Evolutionary conservation across 92 coral and sea anemone species (phyloP), one percentile per base, ranked within the genome.

Genomic region (Parazoanthus darwini): DNA sequence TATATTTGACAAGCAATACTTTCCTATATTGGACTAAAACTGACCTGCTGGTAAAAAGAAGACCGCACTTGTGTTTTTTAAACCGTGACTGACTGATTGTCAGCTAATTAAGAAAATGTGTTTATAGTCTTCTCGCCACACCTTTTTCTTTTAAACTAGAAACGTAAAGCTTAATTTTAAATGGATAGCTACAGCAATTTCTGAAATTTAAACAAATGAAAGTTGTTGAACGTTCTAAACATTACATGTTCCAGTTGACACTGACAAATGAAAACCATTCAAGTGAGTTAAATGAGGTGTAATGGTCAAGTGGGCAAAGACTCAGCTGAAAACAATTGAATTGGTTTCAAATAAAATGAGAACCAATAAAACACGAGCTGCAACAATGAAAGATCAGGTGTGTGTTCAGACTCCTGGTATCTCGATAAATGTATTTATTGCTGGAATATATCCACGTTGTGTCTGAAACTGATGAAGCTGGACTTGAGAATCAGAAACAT

Each of bases 381-480:
- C 35, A 77, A 77, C 81, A 77, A 77, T 77, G 25, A 11, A 39
- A 20, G 25, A 23, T 77, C 81, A 16, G 81, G 81, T 77, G 54
- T n/a, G 59, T 54, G 59, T 11, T 54, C 59, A 54, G 14, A 54
- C 18, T 1, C 59, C 59, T 54, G 59, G 59, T 54, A 54, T 77
- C 36, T 77, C 44, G 81, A 22, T 77, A 77, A 77, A 77, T 77
- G 81, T 77, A 39, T 77, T 77, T 77, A 77, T 77, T 39, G 51
- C 22, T 39, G 54, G 44, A 77, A 20, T 22, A 5, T 77, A 36
- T 77, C 81, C 51, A 20, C 51, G 51, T 77, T 54, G 59, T 54
- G 46, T 77, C 81, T 44, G 26, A 77, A 6, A 39, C 14, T 23
- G 54, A 39, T 23, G 51, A n/a, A 8, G 54, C 46, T 77, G 54